Percentiles rank a stretch among this genome's conserved stretches.
Conservation (phyloP, 2,113 vertebrate genomes). For the Nansenia antarctica region DNA sequence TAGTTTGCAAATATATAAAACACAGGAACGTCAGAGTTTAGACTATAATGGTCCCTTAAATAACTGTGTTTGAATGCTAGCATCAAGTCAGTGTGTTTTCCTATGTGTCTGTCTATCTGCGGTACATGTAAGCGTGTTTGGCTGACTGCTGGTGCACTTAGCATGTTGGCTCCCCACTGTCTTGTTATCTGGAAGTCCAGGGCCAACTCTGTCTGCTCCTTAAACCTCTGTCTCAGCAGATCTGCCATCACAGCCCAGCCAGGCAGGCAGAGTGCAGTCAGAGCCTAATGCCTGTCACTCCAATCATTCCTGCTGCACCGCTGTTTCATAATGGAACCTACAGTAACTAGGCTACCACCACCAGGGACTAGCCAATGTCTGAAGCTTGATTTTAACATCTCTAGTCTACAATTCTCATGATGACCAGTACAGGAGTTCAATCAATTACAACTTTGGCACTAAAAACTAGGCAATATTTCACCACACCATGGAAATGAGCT, state of each 20-base stretch:
- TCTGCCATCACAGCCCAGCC: conserved; percentile 20
- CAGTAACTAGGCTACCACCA: conserved; percentile 2
- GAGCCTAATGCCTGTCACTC: conserved; percentile 12
- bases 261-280: conserved; percentile 23
- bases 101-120: conserved; percentile 9
- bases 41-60: no score
- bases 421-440: no score
- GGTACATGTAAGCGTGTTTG: conserved; percentile 5
- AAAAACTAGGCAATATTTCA: no score
- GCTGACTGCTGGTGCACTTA: conserved; percentile 24
- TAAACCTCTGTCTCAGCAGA: conserved; percentile 36
- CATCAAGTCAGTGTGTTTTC: conserved; percentile 10
- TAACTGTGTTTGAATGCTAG: conserved; percentile 19
- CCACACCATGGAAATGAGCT: no score
- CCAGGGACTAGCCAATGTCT: background rate
- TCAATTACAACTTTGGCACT: no score
- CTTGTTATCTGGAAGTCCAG: conserved; percentile 42
- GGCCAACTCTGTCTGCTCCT: conserved; percentile 35
- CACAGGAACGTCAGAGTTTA: no score
- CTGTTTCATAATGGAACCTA: background rate
- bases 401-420: no score
- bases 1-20: no score
- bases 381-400: no score
- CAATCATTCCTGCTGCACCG: conserved; percentile 10
- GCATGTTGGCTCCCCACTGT: conserved; percentile 6